Evolutionary conservation across 2,797 vertebrate genomes (phyloP), one percentile per base, ranked within the genome.

Genomic region (Arctocebus calabarensis): DNA sequence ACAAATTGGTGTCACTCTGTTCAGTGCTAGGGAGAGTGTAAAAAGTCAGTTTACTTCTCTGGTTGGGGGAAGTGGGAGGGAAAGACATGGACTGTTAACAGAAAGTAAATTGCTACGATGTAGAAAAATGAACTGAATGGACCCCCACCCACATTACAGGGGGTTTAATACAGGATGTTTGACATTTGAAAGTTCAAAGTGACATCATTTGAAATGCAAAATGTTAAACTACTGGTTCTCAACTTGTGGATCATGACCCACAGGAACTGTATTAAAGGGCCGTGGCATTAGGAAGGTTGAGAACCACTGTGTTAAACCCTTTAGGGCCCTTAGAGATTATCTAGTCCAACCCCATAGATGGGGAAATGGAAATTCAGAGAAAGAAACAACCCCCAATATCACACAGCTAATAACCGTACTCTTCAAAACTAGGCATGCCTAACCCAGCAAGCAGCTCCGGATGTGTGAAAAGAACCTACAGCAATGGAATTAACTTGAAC

Each of bases 1-100:
- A 86, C 14, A 96, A 96, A 91, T 85, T 81, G 87, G 61, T 95
- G 95, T 91, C 22, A 19, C 96, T 97, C 57, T 95, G 82, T 89
- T 40, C 1, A 91, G 94, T 90, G 88, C 88, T 91, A 77, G 7
- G 9, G 75, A 95, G 61, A 81, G 90, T 66, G 43, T 2, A 8
- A 85, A 94, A 88, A 84, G 70, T 27, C 84, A 89, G 87, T 87
- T 96, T 96, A 74, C 62, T 87, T 93, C 62, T 86, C 64, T 85
- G 52, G 8, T 74, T 87, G 40, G 40, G 32, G 88, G 52, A 96
- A 92, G 55, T 75, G 25, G 1, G 22, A 96, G 73, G 1, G 55
- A 79, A 88, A 5, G 25, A 96, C 70, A n/a, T 34, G 68, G 62
- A 94, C 82, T 96, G 43, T 90, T 91, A 95, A 57, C 57, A 10